Conservation (phyloP, 1,140 invertebrate genomes). For the Drosophila nikananu region DNA sequence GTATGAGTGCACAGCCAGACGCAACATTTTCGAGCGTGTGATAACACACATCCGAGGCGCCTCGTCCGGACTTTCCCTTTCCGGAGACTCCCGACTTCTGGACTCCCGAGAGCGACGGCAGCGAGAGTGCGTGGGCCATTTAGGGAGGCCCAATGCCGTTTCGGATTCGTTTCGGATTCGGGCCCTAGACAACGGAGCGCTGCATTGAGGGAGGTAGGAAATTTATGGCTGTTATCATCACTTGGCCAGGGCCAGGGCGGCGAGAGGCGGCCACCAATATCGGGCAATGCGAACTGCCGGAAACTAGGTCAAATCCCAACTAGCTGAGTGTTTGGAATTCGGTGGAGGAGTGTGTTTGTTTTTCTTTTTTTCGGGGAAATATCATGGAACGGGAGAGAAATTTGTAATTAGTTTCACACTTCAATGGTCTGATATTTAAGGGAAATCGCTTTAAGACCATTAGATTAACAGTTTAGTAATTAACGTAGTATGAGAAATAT, state of each 20-base stretch:
- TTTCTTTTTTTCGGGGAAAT: background rate
- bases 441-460: background rate
- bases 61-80: slow-evolving; percentile 67
- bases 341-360: background rate
- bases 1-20: slow-evolving; percentile 65
- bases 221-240: slow-evolving; percentile 77
- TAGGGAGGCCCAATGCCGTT: slow-evolving; percentile 26
- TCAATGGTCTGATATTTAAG: background rate
- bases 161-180: slow-evolving; percentile 2
- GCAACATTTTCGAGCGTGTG: slow-evolving; percentile 78
- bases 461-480: background rate
- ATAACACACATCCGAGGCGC: slow-evolving; percentile 56
- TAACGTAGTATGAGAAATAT: too few species aligned
- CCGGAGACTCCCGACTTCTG: slow-evolving; percentile 9
- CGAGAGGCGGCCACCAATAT: slow-evolving; percentile 52
- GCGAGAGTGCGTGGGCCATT: slow-evolving; percentile 34
- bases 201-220: slow-evolving; percentile 80
- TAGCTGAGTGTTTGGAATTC: slow-evolving; percentile 22
- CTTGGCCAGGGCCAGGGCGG: slow-evolving; percentile 27
- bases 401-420: slow-evolving; percentile 7
- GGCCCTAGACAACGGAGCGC: slow-evolving; percentile 74
- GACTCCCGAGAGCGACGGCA: background rate
- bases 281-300: slow-evolving; percentile 48
- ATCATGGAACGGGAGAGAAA: background rate
- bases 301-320: slow-evolving; percentile 68